phyloP scores from a whole-genome alignment of 2,888 invertebrate species.

The Rhamnusium bicolor region DNA sequence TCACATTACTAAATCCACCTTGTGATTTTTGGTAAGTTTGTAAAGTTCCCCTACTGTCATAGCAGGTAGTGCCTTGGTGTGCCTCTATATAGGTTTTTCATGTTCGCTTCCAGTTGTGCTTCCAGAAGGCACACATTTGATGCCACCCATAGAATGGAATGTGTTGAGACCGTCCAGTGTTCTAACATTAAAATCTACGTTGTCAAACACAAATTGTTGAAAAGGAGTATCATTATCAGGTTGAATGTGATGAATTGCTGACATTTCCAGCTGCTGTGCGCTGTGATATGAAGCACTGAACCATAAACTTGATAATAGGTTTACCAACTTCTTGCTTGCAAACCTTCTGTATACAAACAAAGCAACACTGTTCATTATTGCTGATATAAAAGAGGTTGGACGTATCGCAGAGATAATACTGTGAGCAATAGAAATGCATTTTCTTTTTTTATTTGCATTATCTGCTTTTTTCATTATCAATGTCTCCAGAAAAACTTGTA shows the following conservation, averaged over 20 bases:
- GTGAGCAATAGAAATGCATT: constrained; percentile 22
- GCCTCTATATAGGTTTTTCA: constrained; percentile 25
- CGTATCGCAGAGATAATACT: constrained; percentile 19
- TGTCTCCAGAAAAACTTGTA: constrained; percentile 26
- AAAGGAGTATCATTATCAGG: constrained; percentile 8
- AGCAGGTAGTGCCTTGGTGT: constrained; percentile 18
- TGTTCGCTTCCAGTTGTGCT: constrained; percentile 25
- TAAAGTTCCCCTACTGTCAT: constrained; percentile 14
- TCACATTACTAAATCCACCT: constrained; percentile 10
- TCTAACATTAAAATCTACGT: constrained; percentile 13
- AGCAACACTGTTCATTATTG: constrained; percentile 26
- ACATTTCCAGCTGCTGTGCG: constrained; percentile 26
- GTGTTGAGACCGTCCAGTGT: constrained; percentile 20
- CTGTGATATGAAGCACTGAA: constrained; percentile 28
- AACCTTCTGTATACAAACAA: constrained; percentile 20
- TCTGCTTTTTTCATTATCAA: constrained; percentile 22
- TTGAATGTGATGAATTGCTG: constrained; percentile 15
- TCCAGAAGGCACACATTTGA: constrained; percentile 24
- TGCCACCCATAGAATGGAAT: constrained; percentile 21
- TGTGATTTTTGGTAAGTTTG: constrained; percentile 9
- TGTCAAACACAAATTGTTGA: neutral
- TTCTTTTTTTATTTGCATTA: constrained; percentile 20
- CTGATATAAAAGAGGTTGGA: constrained; percentile 23
- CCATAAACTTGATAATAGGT: constrained; percentile 19
- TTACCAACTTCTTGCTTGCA: constrained; percentile 8